Conservation (phyloP, 2,888 invertebrate genomes). For the Zygaena filipendulae region DNA sequence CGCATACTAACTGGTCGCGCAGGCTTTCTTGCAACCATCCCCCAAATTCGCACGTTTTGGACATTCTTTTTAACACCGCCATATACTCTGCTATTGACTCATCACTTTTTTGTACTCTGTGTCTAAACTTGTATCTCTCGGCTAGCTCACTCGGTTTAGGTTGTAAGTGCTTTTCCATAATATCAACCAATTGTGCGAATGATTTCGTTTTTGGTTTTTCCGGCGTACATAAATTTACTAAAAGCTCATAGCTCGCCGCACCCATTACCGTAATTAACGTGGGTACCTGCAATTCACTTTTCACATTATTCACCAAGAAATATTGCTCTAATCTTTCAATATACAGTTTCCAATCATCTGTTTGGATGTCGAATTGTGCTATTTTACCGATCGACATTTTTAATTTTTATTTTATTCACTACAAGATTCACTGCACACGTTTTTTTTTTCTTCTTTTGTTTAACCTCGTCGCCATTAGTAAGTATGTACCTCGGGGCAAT, state of each 20-base stretch:
- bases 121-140: slow-evolving; percentile 6
- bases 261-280: slow-evolving; percentile 10
- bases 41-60: slow-evolving; percentile 8
- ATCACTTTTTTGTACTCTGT: slow-evolving; percentile 3
- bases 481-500: too few species aligned
- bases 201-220: slow-evolving; percentile 4
- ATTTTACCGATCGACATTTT: background rate
- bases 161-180: slow-evolving; percentile 8
- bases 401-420: background rate
- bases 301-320: slow-evolving; percentile 7
- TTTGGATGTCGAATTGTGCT: slow-evolving; percentile 1
- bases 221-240: slow-evolving; percentile 10
- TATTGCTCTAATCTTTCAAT: slow-evolving; percentile 8
- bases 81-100: slow-evolving; percentile 3
- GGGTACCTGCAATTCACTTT: slow-evolving; percentile 5
- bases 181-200: slow-evolving; percentile 3
- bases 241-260: slow-evolving; percentile 7
- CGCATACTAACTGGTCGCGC: slow-evolving; percentile 11
- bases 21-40: slow-evolving; percentile 10
- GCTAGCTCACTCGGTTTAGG: slow-evolving; percentile 6
- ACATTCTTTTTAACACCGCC: slow-evolving; percentile 7
- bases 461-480: background rate
- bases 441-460: background rate
- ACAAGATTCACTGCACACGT: background rate
- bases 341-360: slow-evolving; percentile 8